A percentile compares a stretch with the other conserved stretches of the same genome.
These are phyloP conservation scores for Brachirus orientalis DNA, from an alignment of 2,113 vertebrate genomes.

Conservation along the genomic window DNA sequence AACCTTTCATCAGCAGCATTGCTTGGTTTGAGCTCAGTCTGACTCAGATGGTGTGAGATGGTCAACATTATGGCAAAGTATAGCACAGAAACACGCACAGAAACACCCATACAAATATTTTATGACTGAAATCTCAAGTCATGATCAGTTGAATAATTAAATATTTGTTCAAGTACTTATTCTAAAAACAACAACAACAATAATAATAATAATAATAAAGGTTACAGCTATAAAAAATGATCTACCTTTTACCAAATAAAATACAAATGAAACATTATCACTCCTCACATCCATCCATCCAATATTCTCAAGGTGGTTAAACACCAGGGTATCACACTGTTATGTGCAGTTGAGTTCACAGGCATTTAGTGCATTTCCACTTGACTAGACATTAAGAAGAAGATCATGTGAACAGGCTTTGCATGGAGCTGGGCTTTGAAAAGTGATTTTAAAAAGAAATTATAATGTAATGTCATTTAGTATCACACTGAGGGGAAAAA, in stretches of 20 bases:
- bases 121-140: neutral
- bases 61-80: too few relatives aligned
- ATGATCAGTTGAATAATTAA: neutral
- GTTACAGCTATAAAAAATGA: too few relatives aligned
- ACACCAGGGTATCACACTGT: neutral
- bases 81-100: too few relatives aligned
- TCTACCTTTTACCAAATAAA: neutral
- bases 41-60: too few relatives aligned
- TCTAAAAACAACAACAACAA: neutral
- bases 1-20: neutral
- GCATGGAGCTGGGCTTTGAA: slow-evolving; percentile 82
- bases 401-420: slow-evolving; percentile 39
- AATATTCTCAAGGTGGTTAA: slow-evolving; percentile 3
- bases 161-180: neutral
- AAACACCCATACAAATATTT: too few relatives aligned
- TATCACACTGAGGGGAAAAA: slow-evolving; percentile 86
- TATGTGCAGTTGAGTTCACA: slow-evolving; percentile 24
- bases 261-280: neutral
- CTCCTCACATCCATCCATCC: neutral
- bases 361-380: slow-evolving; percentile 45
- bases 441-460: slow-evolving; percentile 88
- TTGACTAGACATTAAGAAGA: slow-evolving; percentile 38
- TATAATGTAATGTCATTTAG: slow-evolving; percentile 81
- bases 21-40: too few relatives aligned
- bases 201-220: too few relatives aligned